A percentile compares a stretch with the other conserved stretches of the same genome.
These are phyloP conservation scores for Leptopilina drosophilae DNA, from an alignment of 2,888 invertebrate species.

Conservation along the genomic window DNA sequence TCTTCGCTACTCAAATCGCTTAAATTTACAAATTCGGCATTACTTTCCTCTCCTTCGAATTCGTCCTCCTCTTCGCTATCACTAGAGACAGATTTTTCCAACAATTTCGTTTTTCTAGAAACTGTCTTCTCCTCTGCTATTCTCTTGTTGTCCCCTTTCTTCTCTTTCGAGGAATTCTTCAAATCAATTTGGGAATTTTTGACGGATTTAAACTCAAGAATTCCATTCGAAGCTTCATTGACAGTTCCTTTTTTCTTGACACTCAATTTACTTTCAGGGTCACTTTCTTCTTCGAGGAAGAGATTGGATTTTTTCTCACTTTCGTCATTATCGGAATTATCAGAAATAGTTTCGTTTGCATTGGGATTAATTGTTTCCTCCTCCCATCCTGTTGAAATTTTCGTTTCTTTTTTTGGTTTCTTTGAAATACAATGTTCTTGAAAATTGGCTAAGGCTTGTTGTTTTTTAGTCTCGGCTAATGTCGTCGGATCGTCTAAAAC, in stretches of 20 bases:
- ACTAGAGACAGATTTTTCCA: slow-evolving; percentile 51
- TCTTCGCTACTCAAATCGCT: slow-evolving; percentile 57
- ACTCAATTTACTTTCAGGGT: background rate
- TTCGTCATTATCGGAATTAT: background rate
- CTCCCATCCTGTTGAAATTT: slow-evolving; percentile 48
- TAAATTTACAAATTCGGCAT: slow-evolving; percentile 54
- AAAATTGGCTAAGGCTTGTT: slow-evolving; percentile 56
- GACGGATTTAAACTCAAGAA: slow-evolving; percentile 33
- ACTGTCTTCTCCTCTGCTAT: background rate
- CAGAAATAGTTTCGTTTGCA: background rate
- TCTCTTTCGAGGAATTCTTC: background rate
- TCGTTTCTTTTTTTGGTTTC: slow-evolving; percentile 48
- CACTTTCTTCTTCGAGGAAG: background rate
- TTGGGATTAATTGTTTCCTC: slow-evolving; percentile 51
- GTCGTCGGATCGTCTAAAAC: slow-evolving; percentile 57
- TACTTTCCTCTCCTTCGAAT: slow-evolving; percentile 54
- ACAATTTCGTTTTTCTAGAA: slow-evolving; percentile 36
- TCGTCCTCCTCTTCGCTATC: slow-evolving; percentile 59
- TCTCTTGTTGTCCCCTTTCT: background rate
- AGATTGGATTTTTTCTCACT: background rate
- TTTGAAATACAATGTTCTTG: slow-evolving; percentile 53
- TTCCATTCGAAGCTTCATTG: slow-evolving; percentile 18
- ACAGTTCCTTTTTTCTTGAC: background rate
- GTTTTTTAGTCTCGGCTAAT: slow-evolving; percentile 57
- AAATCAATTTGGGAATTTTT: background rate